Evolutionary conservation across 2,113 vertebrate species (phyloP).

Genomic region (Chaetorhynchus papuensis): DNA sequence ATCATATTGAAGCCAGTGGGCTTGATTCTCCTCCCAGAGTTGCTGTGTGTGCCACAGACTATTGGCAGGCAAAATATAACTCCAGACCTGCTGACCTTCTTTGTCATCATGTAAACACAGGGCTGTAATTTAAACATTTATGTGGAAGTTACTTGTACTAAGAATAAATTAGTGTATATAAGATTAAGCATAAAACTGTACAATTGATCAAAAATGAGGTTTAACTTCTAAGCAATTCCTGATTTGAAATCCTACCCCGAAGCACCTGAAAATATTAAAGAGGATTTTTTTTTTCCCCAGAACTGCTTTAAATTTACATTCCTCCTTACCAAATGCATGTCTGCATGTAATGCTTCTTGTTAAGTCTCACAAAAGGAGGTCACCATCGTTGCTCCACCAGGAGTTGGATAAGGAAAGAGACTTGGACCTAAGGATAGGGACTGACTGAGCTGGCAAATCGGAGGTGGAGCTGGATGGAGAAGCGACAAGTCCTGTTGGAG

Average conservation of each 20-base stretch:
- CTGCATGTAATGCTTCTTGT: accelerated
- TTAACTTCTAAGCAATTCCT: not conserved
- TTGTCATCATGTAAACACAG: not conserved
- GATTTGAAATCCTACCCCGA: not conserved
- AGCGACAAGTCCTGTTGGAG: not conserved
- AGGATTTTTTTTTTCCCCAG: not conserved
- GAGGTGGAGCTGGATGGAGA: not conserved
- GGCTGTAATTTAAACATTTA: not conserved
- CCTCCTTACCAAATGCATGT: not conserved
- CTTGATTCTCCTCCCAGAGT: not conserved
- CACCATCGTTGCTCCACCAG: not conserved
- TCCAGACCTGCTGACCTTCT: not conserved
- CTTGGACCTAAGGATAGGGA: not conserved
- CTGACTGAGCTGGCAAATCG: not conserved
- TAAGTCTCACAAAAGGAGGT: not conserved
- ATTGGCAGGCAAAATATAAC: not conserved
- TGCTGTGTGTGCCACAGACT: accelerated
- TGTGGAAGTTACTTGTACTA: not conserved
- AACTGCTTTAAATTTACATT: not conserved
- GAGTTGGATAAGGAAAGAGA: not conserved
- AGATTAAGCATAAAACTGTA: not conserved
- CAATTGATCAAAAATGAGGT: not conserved
- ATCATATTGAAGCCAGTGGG: not conserved
- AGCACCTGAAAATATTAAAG: not conserved
- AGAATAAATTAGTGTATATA: not conserved